Conservation (phyloP, 2,113 vertebrate species). For the Struthio camelus region DNA sequence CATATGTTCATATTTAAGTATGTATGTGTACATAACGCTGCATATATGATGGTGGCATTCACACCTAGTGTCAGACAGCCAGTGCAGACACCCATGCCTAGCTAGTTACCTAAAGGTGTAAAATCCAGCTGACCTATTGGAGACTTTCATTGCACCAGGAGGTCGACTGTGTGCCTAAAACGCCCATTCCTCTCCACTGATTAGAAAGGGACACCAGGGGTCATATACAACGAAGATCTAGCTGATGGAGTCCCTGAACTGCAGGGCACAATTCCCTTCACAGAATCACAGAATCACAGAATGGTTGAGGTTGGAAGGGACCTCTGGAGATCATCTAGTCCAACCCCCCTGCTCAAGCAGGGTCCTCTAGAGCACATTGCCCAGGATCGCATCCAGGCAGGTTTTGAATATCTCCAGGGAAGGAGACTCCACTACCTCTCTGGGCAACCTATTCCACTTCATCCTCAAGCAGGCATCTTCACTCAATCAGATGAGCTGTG, state of each 20-base stretch:
- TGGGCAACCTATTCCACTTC: too few relatives aligned
- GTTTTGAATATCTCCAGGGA: too few relatives aligned
- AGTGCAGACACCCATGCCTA: neutral
- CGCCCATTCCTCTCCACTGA: neutral
- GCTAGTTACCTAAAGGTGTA: neutral
- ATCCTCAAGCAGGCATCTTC: neutral
- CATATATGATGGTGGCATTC: neutral
- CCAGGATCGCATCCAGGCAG: too few relatives aligned
- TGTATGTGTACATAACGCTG: rapidly evolving
- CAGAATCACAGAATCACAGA: too few relatives aligned
- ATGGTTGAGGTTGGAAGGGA: too few relatives aligned
- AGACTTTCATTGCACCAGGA: neutral
- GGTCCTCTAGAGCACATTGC: too few relatives aligned
- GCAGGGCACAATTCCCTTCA: too few relatives aligned
- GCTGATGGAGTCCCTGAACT: neutral
- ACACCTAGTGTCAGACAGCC: neutral
- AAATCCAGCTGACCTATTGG: neutral
- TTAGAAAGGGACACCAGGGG: neutral
- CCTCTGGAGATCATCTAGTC: too few relatives aligned
- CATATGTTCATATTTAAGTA: neutral
- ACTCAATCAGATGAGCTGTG: neutral
- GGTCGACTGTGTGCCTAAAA: neutral
- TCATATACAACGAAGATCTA: neutral
- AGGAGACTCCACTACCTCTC: too few relatives aligned
- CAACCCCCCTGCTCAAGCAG: too few relatives aligned